Evolutionary conservation across 2,113 vertebrate species (phyloP).

Genomic region (Scatophagus argus): DNA sequence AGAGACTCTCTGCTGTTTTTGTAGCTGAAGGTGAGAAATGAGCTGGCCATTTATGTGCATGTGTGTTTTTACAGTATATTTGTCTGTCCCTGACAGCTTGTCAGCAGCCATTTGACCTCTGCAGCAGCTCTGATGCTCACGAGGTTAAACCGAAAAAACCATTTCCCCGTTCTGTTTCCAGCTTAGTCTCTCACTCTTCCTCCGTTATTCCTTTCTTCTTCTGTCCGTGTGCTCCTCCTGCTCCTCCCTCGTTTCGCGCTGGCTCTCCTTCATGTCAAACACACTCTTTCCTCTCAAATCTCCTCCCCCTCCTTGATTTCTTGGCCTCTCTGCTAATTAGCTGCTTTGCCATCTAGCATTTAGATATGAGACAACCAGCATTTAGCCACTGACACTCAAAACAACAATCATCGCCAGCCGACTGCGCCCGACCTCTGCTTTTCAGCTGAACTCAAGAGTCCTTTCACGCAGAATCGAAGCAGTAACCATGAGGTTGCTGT

Average conservation of each 20-base stretch:
- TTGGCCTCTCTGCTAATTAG: constrained; percentile 22
- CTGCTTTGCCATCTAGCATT: constrained; percentile 1
- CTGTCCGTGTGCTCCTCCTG: accelerated
- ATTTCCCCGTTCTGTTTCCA: neutral
- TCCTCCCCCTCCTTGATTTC: neutral
- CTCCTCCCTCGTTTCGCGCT: neutral
- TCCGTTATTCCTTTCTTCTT: neutral
- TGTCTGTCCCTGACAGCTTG: constrained; percentile 1
- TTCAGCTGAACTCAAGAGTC: neutral
- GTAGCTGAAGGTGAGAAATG: neutral
- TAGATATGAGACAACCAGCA: constrained; percentile 9
- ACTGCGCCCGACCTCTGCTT: neutral
- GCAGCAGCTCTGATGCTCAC: neutral
- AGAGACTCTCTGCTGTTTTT: constrained; percentile 9
- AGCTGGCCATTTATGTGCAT: neutral
- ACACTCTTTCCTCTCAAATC: neutral
- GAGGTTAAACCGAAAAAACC: constrained; percentile 18
- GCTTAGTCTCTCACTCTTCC: neutral
- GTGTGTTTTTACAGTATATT: neutral
- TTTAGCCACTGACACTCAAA: constrained; percentile 4
- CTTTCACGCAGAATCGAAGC: neutral
- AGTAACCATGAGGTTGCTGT: too few relatives aligned
- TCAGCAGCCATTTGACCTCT: constrained; percentile 17
- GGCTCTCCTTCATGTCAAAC: neutral
- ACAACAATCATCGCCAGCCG: neutral